Evolutionary conservation across 2,888 invertebrate species (phyloP).

Genomic region (Chaetogeoica ovagalla): DNA sequence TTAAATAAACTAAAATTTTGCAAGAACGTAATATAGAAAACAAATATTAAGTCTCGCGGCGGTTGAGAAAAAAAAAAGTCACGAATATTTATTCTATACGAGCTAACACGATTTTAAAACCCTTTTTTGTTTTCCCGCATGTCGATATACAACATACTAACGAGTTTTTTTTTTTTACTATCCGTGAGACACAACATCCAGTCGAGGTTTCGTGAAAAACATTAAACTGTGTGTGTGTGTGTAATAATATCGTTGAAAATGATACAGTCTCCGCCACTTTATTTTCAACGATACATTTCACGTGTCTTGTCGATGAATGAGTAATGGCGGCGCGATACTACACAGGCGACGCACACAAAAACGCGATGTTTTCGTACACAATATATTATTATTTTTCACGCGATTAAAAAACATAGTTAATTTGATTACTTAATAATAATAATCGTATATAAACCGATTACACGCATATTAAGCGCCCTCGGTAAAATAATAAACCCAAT

Average conservation of each 20-base stretch:
- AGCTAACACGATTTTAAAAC: background rate
- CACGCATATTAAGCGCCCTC: background rate
- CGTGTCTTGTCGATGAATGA: background rate
- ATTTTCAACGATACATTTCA: background rate
- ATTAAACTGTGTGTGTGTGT: background rate
- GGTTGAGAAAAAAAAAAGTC: slow-evolving; percentile 6
- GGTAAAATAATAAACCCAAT: too few relatives aligned
- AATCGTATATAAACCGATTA: background rate
- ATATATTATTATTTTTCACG: background rate
- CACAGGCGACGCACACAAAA: background rate
- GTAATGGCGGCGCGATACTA: background rate
- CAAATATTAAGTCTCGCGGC: background rate
- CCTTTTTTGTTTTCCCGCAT: too few relatives aligned
- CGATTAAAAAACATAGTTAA: background rate
- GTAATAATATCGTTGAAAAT: background rate
- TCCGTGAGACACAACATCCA: background rate
- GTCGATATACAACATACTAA: background rate
- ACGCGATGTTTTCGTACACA: background rate
- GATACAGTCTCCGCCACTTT: background rate
- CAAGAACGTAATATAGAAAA: background rate
- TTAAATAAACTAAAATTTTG: background rate
- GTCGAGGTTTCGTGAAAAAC: background rate
- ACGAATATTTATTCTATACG: background rate
- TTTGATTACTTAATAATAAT: background rate
- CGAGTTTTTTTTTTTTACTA: background rate